Conservation (phyloP, 53 echinoderm and acorn worm species). For the Arbacia lixula region DNA sequence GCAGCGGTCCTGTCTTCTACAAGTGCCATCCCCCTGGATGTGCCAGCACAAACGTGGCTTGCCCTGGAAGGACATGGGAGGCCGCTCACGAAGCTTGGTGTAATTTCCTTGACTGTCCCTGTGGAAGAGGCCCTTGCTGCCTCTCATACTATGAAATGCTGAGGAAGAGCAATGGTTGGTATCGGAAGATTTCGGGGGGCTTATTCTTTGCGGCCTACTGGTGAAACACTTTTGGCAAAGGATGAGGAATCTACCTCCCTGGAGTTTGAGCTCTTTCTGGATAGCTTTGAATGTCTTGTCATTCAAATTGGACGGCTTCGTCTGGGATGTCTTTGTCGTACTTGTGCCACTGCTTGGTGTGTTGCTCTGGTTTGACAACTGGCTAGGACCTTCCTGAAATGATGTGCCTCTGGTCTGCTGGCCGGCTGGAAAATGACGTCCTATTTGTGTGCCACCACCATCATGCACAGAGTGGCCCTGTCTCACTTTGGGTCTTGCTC, state of each 20-base stretch:
- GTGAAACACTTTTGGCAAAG: constrained; percentile 61
- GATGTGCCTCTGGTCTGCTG: too few relatives aligned
- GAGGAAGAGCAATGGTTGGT: constrained; percentile 36
- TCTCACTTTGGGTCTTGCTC: too few relatives aligned
- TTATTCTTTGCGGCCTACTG: constrained; percentile 41
- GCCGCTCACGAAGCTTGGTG: constrained; percentile 70
- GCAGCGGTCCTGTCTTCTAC: constrained; percentile 64
- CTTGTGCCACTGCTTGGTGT: too few relatives aligned
- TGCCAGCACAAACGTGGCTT: constrained; percentile 61
- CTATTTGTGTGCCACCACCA: too few relatives aligned
- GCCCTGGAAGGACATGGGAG: constrained; percentile 58
- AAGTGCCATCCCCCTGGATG: constrained; percentile 60
- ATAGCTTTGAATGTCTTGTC: too few relatives aligned
- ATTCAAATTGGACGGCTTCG: too few relatives aligned
- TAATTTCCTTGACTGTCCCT: constrained; percentile 46
- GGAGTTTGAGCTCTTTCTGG: neutral
- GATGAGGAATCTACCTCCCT: constrained; percentile 67
- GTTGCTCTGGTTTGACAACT: too few relatives aligned
- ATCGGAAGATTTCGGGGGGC: constrained; percentile 13
- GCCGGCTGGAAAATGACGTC: too few relatives aligned
- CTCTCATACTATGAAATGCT: constrained; percentile 40
- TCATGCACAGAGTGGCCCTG: too few relatives aligned
- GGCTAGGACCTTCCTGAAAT: too few relatives aligned
- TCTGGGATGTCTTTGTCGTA: too few relatives aligned
- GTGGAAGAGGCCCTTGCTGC: constrained; percentile 57